Base-by-base conservation (phyloP, 2,113 vertebrate genomes). In the Leptosomus discolor region DNA sequence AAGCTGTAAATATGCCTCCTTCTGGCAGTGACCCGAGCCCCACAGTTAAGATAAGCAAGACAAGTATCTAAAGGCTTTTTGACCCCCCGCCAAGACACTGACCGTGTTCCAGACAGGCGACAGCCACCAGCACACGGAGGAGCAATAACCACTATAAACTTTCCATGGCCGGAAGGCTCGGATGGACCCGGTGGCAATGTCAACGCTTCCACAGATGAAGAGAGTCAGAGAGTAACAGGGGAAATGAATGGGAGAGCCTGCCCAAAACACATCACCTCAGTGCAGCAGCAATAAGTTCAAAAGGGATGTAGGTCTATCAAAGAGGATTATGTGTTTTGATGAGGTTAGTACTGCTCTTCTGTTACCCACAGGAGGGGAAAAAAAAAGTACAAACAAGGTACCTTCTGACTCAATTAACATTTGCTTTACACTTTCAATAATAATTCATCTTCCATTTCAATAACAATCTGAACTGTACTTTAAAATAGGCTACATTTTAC, bases 151-250 rank as follows among this genome's bases (percentile, higher is more conserved):
- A 24, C 29, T 1, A 2, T 2, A 23, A 37, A 6, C 7, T 10
- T 20, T 4, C 23, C 60, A 3, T 0, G 45, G 46, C 36, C 46
- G 14, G 23, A 12, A 60, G 18, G 54, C 48, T 69, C 48, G 12
- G 32, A 15, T 19, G 23, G 85, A 8, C 20, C 6, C 8, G 29
- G 23, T 7, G 34, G 50, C 50, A 78, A 30, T 1, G 3, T 4
- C 85, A 65, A 1, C 14, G 1, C 57, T 17, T 5, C 30, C 45
- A 18, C 0, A 0, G 53, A 41, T 41, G 11, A 70, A 19, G 3
- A 22, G 8, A 45, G 21, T 71, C 54, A 8, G 8, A 34, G 3
- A 48, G 5, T 6, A 21, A 30, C 0, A 3, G 7, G 36, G 14
- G 5, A 34, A 69, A 1, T 0, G 0, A 54, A 22, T 1, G 37